These are phyloP conservation scores for Galerucella pusilla DNA, from an alignment of 2,888 invertebrate genomes.

Conservation along the genomic window DNA sequence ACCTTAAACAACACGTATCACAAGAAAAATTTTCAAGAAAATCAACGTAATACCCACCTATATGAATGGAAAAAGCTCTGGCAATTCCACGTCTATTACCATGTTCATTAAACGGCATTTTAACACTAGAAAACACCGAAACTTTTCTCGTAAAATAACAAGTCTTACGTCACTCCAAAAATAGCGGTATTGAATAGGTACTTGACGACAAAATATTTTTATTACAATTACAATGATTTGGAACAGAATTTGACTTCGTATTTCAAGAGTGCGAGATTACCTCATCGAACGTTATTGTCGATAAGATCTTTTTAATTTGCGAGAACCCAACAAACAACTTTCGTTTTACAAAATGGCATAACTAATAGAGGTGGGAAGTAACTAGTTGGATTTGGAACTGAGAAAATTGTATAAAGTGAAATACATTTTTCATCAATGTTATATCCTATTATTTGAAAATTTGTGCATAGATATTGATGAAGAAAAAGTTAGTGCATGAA, in stretches of 20 bases:
- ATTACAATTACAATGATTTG: not conserved
- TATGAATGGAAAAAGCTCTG: conserved; percentile 36
- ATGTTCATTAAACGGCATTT: conserved; percentile 20
- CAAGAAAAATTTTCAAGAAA: not conserved
- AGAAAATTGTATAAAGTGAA: not conserved
- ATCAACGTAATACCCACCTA: conserved; percentile 32
- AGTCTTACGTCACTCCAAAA: conserved; percentile 1
- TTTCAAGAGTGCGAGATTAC: not conserved
- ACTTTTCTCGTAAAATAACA: not conserved
- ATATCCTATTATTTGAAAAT: too few relatives aligned
- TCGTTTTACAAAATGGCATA: not conserved
- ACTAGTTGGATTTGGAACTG: not conserved
- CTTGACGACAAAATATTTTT: not conserved
- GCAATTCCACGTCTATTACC: conserved; percentile 28
- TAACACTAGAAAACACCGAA: not conserved
- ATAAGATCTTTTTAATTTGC: not conserved
- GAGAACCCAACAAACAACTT: not conserved
- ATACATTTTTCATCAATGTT: too few relatives aligned
- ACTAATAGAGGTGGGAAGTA: not conserved
- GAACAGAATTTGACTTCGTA: not conserved
- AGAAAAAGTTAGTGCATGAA: too few relatives aligned
- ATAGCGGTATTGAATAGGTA: not conserved
- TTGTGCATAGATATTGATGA: too few relatives aligned
- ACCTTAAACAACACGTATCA: not conserved
- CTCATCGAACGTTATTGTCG: not conserved